Conservation (phyloP, 2,113 vertebrate species). For the Oreochromis aureus region DNA sequence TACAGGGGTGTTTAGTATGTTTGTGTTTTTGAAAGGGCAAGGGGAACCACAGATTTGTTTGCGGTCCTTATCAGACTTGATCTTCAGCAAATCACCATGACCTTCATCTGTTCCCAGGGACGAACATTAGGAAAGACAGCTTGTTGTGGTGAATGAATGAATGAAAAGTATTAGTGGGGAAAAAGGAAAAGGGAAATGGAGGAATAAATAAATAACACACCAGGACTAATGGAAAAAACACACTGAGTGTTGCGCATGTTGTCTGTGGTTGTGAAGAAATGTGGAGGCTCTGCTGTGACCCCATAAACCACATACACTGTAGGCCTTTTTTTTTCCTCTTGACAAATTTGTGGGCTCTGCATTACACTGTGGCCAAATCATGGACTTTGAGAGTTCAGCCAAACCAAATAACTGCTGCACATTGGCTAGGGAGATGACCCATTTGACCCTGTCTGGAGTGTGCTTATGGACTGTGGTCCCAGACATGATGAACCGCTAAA, state of each 20-base stretch:
- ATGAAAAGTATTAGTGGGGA: neutral
- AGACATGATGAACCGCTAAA: neutral
- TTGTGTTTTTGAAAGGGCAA: conserved; percentile 37
- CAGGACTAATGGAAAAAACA: conserved; percentile 61
- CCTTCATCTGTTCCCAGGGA: neutral
- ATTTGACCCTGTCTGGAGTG: conserved; percentile 25
- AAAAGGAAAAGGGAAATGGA: neutral
- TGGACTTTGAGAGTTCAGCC: conserved; percentile 60
- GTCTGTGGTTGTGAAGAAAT: conserved; percentile 39
- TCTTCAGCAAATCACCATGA: conserved; percentile 5
- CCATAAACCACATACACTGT: conserved; percentile 43
- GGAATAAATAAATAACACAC: conserved; percentile 38
- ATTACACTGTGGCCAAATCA: conserved; percentile 37
- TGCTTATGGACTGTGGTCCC: conserved; percentile 1
- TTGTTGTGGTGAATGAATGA: neutral
- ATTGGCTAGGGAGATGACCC: conserved; percentile 42
- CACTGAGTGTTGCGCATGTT: conserved; percentile 4
- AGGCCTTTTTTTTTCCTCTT: conserved; percentile 37
- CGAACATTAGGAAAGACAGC: neutral
- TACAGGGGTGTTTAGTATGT: conserved; percentile 18
- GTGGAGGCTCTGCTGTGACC: conserved; percentile 50
- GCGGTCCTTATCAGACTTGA: neutral
- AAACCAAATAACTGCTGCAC: conserved; percentile 56
- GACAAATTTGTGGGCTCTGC: conserved; percentile 62
- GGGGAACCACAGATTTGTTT: conserved; percentile 4